Evolutionary conservation across 2,888 invertebrate genomes (phyloP).

Genomic region (Dicyrtomina minuta): DNA sequence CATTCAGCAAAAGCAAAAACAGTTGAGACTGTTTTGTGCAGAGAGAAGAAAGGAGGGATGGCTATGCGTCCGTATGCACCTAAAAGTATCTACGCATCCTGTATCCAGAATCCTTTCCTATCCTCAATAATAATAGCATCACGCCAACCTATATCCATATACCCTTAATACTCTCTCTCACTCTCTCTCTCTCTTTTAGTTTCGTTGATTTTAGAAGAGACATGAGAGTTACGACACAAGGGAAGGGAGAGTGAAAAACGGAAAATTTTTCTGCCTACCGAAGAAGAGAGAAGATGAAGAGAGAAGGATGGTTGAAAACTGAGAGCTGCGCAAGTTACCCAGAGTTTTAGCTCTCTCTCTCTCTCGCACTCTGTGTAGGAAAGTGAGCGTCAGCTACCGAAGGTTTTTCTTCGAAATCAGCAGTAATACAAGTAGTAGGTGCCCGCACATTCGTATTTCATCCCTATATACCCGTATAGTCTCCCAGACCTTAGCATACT

Average conservation of each 20-base stretch:
- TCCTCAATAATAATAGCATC: too few species aligned
- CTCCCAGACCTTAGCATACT: background rate
- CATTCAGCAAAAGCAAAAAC: too few species aligned
- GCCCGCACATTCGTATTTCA: too few species aligned
- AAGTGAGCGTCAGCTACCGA: slow-evolving; percentile 18
- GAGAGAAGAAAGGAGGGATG: slow-evolving; percentile 11
- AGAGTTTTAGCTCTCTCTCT: background rate
- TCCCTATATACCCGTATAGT: background rate
- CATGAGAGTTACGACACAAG: background rate
- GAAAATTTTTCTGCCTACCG: slow-evolving; percentile 26
- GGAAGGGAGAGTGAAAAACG: slow-evolving; percentile 19
- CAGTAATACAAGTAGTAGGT: slow-evolving; percentile 1
- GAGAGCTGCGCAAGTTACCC: slow-evolving; percentile 20
- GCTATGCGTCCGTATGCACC: background rate
- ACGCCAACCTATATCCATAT: too few species aligned
- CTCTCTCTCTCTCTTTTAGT: background rate
- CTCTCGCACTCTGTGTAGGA: background rate
- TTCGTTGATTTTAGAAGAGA: slow-evolving; percentile 22
- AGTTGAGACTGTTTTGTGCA: too few species aligned
- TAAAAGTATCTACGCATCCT: too few species aligned
- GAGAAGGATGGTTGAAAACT: slow-evolving; percentile 10
- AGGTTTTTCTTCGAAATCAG: slow-evolving; percentile 7
- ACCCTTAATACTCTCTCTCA: too few species aligned
- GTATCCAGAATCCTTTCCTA: too few species aligned
- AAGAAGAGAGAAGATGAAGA: slow-evolving; percentile 4